Evolutionary conservation across 2,113 vertebrate genomes (phyloP).

Genomic region (Sebastes fasciatus): DNA sequence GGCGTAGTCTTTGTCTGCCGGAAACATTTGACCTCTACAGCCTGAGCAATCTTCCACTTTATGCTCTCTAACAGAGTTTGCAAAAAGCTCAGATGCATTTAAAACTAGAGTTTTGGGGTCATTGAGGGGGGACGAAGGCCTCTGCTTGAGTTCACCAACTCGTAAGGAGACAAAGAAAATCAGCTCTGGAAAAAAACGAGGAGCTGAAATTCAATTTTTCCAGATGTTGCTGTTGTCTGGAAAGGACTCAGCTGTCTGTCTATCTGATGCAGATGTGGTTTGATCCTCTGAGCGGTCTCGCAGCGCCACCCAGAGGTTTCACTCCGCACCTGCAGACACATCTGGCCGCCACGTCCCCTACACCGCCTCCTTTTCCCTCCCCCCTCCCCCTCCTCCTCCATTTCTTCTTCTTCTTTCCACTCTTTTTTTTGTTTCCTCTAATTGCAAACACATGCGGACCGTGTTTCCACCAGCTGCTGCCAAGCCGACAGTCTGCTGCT

Average conservation of each 20-base stretch:
- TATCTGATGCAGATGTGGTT: constrained; percentile 54
- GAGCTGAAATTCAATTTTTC: constrained; percentile 63
- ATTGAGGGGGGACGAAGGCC: background rate
- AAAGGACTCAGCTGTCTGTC: constrained; percentile 47
- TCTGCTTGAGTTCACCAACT: background rate
- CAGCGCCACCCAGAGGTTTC: constrained; percentile 75
- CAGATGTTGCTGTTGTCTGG: constrained; percentile 73
- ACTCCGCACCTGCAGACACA: constrained; percentile 35
- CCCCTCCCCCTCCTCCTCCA: background rate
- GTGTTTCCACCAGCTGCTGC: constrained; percentile 84
- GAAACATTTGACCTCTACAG: constrained; percentile 47
- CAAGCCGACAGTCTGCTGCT: constrained; percentile 76
- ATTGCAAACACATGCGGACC: constrained; percentile 85
- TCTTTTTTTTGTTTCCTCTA: constrained; percentile 55
- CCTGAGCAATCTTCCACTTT: background rate
- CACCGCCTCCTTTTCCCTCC: background rate
- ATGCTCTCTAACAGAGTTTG: background rate
- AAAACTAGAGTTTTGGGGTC: background rate
- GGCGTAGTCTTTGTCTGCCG: constrained; percentile 22
- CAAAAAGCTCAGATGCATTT: background rate
- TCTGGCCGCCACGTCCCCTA: constrained; percentile 70
- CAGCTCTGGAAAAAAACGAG: constrained; percentile 31
- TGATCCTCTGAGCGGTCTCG: constrained; percentile 23
- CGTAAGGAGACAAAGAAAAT: constrained; percentile 56
- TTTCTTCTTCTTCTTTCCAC: constrained; percentile 39